Base-by-base conservation (phyloP, 2,797 vertebrate genomes). In the Ispidina lecontei region DNA sequence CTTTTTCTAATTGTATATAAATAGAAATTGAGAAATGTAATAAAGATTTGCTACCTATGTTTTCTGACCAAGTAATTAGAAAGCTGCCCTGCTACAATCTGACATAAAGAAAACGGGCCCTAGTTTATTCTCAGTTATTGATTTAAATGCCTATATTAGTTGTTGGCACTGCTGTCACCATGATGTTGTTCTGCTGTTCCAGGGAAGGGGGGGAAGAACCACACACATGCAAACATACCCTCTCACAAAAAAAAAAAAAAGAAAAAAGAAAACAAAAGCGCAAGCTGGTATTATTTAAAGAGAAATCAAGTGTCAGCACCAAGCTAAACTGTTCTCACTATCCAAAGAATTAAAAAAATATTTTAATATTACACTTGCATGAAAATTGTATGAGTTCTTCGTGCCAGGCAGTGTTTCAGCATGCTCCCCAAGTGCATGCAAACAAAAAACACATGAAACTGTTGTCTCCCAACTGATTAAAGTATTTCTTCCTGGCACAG, bases 361-460 rank as follows among this genome's bases (percentile, higher is more conserved):
- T 43, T 93, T 95, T 43, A 94, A 78, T 55, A 68, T 43, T 89
- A 84, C 67, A 94, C 69, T 94, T 90, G 77, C 84, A 85, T 94
- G 96, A 93, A 95, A 95, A 90, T 62, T 90, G 81, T 89, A 88
- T 89, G 82, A 90, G 82, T 43, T 80, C 46, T 91, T 91, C 90
- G 94, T 92, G 84, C 87, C 92, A 96, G 79, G 95, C 93, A 95
- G 71, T 60, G 87, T 94, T 96, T 97, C 94, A 87, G 85, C 63
- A 95, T 80, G 87, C 71, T 95, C 80, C 85, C 96, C 96, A 60
- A 96, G 93, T 71, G 89, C 60, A 95, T 68, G 90, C 95, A 97
- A 95, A 97, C 94, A 96, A 91, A 97, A 95, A 96, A 93, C 93
- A 95, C 67, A 94, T 96, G 81, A 96, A 96, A 95, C 81, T 91